Evolutionary conservation across 2,797 vertebrate species (phyloP), one percentile per base, ranked within the genome.

Genomic region (Phataginus tetradactyla): DNA sequence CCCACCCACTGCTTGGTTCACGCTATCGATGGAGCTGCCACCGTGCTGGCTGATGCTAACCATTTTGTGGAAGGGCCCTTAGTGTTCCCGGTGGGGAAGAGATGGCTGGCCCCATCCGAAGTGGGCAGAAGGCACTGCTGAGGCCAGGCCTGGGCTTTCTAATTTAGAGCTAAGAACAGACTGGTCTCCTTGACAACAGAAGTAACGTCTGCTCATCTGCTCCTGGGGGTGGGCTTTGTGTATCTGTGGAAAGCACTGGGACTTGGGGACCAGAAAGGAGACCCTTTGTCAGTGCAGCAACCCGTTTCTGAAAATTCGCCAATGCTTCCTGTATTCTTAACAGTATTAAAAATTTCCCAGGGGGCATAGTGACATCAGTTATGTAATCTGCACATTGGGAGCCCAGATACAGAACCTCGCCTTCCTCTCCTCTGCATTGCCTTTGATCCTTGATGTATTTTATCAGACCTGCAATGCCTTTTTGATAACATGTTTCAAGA

Each of bases 101-200:
- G 64, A 83, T 29, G 59, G 53, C 49, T 29, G 78, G 29, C 79
- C n/a, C 34, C 20, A 1, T 57, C 21, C 79, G 61, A 86, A 81
- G 93, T 93, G 66, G 91, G 97, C 4, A 86, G 86, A 94, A 95
- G 91, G 93, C 89, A 61, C 78, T 32, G 86, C 63, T 20, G 75
- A 95, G 94, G 51, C 96, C 86, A 86, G 66, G 71, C 89, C 49
- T 75, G 25, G 86, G 49, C 92, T 94, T 97, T 97, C 97, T 97
- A 97, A 97, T 96, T 97, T 97, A 94, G 97, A 96, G 94, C 97
- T 96, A 80, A 94, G 96, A 94, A 94, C 97, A 97, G 96, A 97
- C 96, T 74, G 97, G 97, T 98, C 97, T 98, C 97, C 97, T 97
- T 98, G 97, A 91, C 97, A 97, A 97, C 97, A 63, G 93, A 95